Evolutionary conservation across 1,140 invertebrate species (phyloP).

Genomic region (Lepidostoma basale): DNA sequence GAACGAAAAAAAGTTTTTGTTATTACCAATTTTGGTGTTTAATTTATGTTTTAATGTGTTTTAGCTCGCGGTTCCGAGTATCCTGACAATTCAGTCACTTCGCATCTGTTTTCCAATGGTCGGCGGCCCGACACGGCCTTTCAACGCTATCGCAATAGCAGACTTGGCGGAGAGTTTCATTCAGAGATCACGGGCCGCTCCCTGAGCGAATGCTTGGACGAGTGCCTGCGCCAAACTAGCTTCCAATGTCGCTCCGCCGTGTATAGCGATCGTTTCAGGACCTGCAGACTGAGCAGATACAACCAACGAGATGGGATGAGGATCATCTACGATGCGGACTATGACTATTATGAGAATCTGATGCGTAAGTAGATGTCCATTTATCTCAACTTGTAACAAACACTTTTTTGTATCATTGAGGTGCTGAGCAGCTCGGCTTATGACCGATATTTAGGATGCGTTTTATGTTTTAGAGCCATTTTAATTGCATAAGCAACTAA

Average conservation of each 20-base stretch:
- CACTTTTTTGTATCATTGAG: no score
- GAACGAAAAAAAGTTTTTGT: not conserved
- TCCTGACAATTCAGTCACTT: conserved; percentile 80
- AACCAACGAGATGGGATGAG: conserved; percentile 87
- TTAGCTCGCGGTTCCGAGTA: conserved; percentile 78
- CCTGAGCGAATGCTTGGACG: conserved; percentile 86
- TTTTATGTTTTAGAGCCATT: no score
- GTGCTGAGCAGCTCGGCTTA: no score
- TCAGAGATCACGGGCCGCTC: conserved; percentile 86
- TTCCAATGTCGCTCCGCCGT: conserved; percentile 87
- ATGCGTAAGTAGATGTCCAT: conserved; percentile 87
- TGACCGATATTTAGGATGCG: no score
- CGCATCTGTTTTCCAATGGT: conserved; percentile 79
- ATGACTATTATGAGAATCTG: conserved; percentile 90
- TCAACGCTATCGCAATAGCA: conserved; percentile 83
- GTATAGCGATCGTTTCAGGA: conserved; percentile 82
- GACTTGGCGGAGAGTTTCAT: conserved; percentile 84
- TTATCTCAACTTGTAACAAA: no score
- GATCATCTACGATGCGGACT: conserved; percentile 87
- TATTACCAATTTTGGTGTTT: not conserved
- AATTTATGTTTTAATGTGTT: conserved; percentile 3
- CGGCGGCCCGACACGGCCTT: conserved; percentile 85
- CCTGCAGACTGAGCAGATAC: conserved; percentile 82
- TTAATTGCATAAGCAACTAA: no score
- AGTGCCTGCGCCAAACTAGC: conserved; percentile 84